These are phyloP conservation scores for Diacarnus erythraeanus DNA, from an alignment of 37 sponge, comb jelly and placozoan genomes.

Conservation along the genomic window DNA sequence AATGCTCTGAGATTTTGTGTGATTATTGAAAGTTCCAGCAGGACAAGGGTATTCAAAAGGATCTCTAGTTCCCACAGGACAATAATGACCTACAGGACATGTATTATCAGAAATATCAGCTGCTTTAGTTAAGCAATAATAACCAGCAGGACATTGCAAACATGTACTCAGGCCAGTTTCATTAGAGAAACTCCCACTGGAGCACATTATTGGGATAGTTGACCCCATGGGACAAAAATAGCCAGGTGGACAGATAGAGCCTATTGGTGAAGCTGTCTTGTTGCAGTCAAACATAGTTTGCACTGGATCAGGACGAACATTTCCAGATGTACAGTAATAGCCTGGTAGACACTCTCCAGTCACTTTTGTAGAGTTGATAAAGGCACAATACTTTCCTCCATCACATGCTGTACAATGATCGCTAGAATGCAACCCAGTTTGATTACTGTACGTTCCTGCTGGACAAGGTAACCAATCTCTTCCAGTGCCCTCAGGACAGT, in stretches of 20 bases:
- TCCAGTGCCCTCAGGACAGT: no score
- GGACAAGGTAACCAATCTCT: conserved; percentile 16
- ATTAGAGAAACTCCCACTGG: no score
- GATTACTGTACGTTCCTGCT: conserved; percentile 12
- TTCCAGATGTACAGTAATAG: not conserved
- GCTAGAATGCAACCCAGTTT: not conserved
- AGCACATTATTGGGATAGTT: no score
- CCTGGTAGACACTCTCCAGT: conserved; percentile 12
- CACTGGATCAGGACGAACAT: not conserved
- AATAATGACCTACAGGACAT: no score
- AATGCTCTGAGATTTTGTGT: no score
- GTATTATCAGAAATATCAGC: no score
- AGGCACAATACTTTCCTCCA: not conserved
- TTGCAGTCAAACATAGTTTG: not conserved
- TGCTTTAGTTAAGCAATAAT: no score
- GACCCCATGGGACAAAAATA: not conserved
- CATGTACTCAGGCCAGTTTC: no score
- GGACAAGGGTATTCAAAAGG: no score
- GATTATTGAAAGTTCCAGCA: no score
- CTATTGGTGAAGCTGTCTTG: not conserved
- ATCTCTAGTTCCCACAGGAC: no score
- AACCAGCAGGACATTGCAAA: no score
- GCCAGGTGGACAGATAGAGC: conserved; percentile 3
- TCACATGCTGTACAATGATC: not conserved
- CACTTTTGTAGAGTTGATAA: not conserved